Percentiles rank a stretch among this genome's conserved stretches.
Conservation (phyloP, 2,113 vertebrate genomes). For the Saguinus midas region DNA sequence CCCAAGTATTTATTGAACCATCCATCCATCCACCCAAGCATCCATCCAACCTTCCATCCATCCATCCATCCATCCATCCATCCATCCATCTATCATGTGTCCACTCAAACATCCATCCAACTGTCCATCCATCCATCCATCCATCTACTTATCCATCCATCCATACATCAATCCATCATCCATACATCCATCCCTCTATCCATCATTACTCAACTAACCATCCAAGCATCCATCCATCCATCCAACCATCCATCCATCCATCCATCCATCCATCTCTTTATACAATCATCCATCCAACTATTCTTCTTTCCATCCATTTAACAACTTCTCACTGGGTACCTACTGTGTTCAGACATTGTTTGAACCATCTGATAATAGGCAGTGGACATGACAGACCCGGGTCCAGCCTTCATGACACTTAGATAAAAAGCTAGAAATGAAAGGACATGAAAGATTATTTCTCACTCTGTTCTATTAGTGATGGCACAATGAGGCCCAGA, state of each 20-base stretch:
- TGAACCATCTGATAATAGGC: background rate
- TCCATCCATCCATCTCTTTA: too few species aligned
- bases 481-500: background rate
- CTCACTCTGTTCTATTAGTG: background rate
- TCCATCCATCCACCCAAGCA: background rate
- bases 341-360: background rate
- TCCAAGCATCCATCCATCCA: background rate
- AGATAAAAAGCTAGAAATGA: background rate
- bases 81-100: background rate
- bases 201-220: too few species aligned
- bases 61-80: background rate
- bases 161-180: background rate
- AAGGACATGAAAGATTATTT: background rate
- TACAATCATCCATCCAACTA: background rate
- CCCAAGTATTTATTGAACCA: background rate
- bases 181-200: background rate
- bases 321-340: background rate
- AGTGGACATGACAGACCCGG: background rate
- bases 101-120: too few species aligned
- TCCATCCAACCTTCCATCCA: background rate
- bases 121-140: background rate
- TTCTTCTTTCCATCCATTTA: background rate
- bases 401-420: background rate
- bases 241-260: too few species aligned
- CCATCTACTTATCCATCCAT: background rate